These are phyloP conservation scores for Galemys pyrenaicus DNA, from an alignment of 2,113 vertebrate species.

Conservation along the genomic window DNA sequence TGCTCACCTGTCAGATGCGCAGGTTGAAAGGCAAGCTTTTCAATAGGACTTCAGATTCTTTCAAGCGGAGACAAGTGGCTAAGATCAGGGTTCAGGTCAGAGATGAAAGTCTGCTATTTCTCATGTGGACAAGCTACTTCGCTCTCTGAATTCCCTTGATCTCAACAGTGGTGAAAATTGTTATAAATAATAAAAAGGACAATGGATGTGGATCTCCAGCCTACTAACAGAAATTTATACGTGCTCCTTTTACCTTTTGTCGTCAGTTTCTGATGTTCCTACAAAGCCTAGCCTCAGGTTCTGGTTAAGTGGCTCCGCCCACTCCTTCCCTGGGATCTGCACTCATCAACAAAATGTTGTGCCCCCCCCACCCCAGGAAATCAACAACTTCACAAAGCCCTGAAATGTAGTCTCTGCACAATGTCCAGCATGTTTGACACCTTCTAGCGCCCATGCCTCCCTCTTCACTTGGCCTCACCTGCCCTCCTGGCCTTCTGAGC, in stretches of 20 bases:
- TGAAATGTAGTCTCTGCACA: neutral
- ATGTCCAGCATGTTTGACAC: fast-evolving
- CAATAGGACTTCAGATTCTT: neutral
- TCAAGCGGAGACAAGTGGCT: neutral
- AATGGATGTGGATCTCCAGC: neutral
- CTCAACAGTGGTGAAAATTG: neutral
- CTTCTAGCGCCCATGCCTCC: neutral
- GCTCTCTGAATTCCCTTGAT: neutral
- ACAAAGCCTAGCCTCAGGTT: neutral
- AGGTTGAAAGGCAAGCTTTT: neutral
- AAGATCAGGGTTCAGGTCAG: neutral
- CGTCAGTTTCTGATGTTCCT: neutral
- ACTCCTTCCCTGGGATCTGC: neutral
- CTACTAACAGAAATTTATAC: neutral
- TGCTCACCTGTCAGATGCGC: neutral
- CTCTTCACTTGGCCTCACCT: neutral
- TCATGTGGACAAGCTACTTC: neutral
- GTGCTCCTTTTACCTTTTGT: neutral
- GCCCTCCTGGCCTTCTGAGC: neutral
- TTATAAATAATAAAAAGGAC: neutral
- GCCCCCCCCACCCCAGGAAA: neutral
- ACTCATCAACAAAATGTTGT: neutral
- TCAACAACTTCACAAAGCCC: neutral
- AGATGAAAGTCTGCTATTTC: neutral
- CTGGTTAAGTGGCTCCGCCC: neutral